Evolutionary conservation across 2,888 invertebrate species (phyloP), one percentile per base, ranked within the genome.

Genomic region (Leptopterna dolabrata): DNA sequence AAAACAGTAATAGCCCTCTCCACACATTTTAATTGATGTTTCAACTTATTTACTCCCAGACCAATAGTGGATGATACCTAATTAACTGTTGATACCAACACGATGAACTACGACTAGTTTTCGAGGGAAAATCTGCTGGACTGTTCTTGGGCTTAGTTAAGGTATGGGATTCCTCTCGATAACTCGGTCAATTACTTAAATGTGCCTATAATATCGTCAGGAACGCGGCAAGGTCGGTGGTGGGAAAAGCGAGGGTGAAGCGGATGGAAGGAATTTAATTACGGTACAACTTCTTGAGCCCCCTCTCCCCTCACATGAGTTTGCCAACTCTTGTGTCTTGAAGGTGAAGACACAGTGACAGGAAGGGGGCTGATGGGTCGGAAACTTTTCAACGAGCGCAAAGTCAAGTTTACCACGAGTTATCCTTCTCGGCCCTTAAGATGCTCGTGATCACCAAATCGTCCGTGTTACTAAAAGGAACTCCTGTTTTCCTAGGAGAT

Each of bases 361-460:
- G 29, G 78, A 29, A 45, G 29, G 27, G 63, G 47, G 36, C 43
- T n/a, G 82, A 73, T 76, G 51, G 13, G 3, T n/a, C 4, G 73
- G 43, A 76, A 76, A 76, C 76, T 43, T 76, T 76, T 19, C 51
- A 82, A 70, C 45, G 55, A 83, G 76, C n/a, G n/a, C 16, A 41
- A 43, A 71, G 51, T 30, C 29, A 80, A 80, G 83, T 63, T 63
- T 63, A 63, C 63, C 63, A 24, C 63, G 63, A 11, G 63, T 63
- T 24, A 63, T 63, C 19, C 63, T 11, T 24, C 63, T 11, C 63
- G 4, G 0, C 7, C 63, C 36, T 36, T 36, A 36, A 7, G 36
- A 36, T 36, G 36, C n/a, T 16, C 51, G 16, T 51, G 51, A 51
- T 51, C 51, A 51, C 14, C 51, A 51, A 51, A 51, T 51, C n/a